Percentiles rank a stretch among this genome's conserved stretches.
These are phyloP conservation scores for Melipona bicolor DNA, from an alignment of 2,888 invertebrate genomes.

Conservation along the genomic window DNA sequence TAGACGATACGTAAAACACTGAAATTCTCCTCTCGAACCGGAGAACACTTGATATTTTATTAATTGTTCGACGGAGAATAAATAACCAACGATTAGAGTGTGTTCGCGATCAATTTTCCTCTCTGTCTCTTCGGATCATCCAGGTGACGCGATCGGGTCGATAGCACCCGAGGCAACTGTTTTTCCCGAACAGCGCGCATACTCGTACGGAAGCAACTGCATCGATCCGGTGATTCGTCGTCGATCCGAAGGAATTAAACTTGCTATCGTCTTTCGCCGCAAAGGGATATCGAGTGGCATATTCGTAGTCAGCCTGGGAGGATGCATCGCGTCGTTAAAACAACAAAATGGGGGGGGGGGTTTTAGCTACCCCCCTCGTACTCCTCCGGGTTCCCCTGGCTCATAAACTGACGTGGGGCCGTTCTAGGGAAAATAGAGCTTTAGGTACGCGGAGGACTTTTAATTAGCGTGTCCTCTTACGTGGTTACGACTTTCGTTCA, in stretches of 20 bases:
- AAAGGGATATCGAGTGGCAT: slow-evolving; percentile 65
- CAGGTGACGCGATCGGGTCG: background rate
- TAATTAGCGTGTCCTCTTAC: slow-evolving; percentile 28
- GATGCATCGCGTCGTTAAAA: slow-evolving; percentile 51
- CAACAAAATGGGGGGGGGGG: slow-evolving; percentile 57
- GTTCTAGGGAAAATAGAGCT: no score
- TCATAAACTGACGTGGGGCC: slow-evolving; percentile 40
- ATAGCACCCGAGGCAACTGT: slow-evolving; percentile 14
- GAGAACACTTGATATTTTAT: background rate
- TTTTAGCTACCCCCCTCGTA: slow-evolving; percentile 3
- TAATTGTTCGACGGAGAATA: background rate
- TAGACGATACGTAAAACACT: no score
- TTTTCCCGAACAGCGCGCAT: slow-evolving; percentile 31
- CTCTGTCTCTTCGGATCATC: background rate
- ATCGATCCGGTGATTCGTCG: slow-evolving; percentile 51
- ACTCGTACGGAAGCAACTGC: background rate
- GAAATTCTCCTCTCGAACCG: background rate
- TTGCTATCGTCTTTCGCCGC: slow-evolving; percentile 14
- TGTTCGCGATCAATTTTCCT: background rate
- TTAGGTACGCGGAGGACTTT: no score
- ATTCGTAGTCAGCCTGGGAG: slow-evolving; percentile 49
- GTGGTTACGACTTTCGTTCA: slow-evolving; percentile 59
- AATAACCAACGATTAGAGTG: background rate
- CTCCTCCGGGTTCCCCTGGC: slow-evolving; percentile 5
- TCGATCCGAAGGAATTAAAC: slow-evolving; percentile 60